Evolutionary conservation across 2,113 vertebrate genomes (phyloP).

Genomic region (Poeciliopsis turrubarensis): DNA sequence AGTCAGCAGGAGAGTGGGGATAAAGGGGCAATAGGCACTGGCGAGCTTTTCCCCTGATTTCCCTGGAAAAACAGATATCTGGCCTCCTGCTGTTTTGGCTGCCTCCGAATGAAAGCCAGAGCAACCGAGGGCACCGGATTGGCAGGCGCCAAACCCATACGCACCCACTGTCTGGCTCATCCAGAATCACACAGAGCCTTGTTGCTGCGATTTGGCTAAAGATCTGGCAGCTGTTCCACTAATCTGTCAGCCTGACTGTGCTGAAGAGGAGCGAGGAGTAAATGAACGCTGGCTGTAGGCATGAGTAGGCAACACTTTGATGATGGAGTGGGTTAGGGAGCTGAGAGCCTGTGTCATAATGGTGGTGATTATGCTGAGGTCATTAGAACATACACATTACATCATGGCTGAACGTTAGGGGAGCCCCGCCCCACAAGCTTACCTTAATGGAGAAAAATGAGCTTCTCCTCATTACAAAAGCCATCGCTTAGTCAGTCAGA

Average conservation of each 20-base stretch:
- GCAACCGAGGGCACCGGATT: constrained; percentile 19
- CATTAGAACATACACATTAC: constrained; percentile 70
- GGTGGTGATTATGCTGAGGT: constrained; percentile 69
- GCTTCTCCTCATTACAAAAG: constrained; percentile 43
- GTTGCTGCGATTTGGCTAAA: constrained; percentile 36
- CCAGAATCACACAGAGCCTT: constrained; percentile 41
- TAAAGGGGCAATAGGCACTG: constrained; percentile 31
- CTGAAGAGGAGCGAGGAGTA: constrained; percentile 29
- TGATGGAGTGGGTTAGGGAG: constrained; percentile 62
- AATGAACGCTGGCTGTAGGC: constrained; percentile 48
- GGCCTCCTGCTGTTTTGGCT: constrained; percentile 32
- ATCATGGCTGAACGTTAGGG: constrained; percentile 55
- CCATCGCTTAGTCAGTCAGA: constrained; percentile 56
- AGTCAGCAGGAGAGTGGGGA: constrained; percentile 45
- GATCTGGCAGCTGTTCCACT: constrained; percentile 38
- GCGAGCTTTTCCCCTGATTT: constrained; percentile 46
- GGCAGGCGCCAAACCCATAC: constrained; percentile 13
- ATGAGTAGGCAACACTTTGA: constrained; percentile 50
- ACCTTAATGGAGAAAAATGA: constrained; percentile 63
- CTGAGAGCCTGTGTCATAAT: constrained; percentile 56
- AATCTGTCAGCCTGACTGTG: constrained; percentile 38
- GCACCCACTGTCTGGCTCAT: constrained; percentile 2
- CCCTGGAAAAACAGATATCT: constrained; percentile 55
- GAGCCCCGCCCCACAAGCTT: constrained; percentile 29
- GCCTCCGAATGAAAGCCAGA: constrained; percentile 38